Evolutionary conservation across 1,140 invertebrate species (phyloP).

Genomic region (Macrobrachium rosenbergii): DNA sequence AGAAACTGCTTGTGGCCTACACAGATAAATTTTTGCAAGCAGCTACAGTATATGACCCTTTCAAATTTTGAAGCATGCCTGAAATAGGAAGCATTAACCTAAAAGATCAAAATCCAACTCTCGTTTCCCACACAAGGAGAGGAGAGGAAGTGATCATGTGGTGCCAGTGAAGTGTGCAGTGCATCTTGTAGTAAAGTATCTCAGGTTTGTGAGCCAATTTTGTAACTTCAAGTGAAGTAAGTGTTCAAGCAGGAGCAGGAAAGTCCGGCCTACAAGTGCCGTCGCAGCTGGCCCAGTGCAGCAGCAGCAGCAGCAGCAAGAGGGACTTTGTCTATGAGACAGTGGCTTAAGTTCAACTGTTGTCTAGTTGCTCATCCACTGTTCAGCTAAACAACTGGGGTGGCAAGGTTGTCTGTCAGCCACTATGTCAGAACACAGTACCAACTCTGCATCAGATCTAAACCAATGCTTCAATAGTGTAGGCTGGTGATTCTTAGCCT

Average conservation of each 20-base stretch:
- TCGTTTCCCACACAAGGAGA: neutral
- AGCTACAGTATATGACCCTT: conserved; percentile 23
- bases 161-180: conserved; percentile 44
- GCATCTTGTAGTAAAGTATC: conserved; percentile 46
- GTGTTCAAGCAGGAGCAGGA: conserved; percentile 36
- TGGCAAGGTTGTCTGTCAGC: conserved; percentile 14
- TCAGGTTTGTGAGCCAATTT: conserved; percentile 42
- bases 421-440: conserved; percentile 47
- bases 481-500: conserved; percentile 35
- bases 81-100: conserved; percentile 30
- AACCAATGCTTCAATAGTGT: conserved; percentile 45
- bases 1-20: conserved; percentile 33
- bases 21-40: conserved; percentile 38
- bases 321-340: too few species aligned
- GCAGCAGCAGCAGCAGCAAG: conserved; percentile 7
- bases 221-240: conserved; percentile 38
- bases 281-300: conserved; percentile 22
- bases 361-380: conserved; percentile 14
- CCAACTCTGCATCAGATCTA: conserved; percentile 42
- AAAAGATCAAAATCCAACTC: conserved; percentile 6
- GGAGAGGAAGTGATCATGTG: conserved; percentile 30
- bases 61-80: conserved; percentile 29
- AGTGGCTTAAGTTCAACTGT: conserved; percentile 5
- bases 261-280: conserved; percentile 27
- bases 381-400: conserved; percentile 26